These are phyloP conservation scores for Lypha dubia DNA, from an alignment of 2,888 invertebrate species.

Conservation along the genomic window DNA sequence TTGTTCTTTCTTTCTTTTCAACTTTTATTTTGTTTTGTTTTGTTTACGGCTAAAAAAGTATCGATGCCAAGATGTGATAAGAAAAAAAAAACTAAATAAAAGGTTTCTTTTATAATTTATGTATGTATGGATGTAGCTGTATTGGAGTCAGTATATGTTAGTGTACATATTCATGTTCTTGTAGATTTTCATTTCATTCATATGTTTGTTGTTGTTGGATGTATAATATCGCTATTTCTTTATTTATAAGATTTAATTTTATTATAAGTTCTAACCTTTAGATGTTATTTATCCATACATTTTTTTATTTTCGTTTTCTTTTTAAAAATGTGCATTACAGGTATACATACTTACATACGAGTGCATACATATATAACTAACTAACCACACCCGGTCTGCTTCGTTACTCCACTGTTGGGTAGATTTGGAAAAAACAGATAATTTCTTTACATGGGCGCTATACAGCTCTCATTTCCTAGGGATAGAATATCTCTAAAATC, in stretches of 20 bases:
- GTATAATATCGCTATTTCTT: background rate
- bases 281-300: constrained; percentile 38
- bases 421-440: no score
- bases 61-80: constrained; percentile 68
- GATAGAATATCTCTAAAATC: no score
- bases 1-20: constrained; percentile 55
- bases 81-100: constrained; percentile 36
- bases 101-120: constrained; percentile 60
- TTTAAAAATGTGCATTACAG: constrained; percentile 48
- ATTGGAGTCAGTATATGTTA: background rate
- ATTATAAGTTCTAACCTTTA: constrained; percentile 42
- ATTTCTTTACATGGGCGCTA: no score
- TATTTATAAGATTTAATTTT: constrained; percentile 11
- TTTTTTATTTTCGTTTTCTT: constrained; percentile 21
- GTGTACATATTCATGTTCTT: constrained; percentile 1
- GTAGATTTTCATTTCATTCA: constrained; percentile 57
- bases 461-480: no score
- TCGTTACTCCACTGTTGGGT: no score
- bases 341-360: no score
- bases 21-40: constrained; percentile 58
- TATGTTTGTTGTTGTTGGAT: constrained; percentile 35
- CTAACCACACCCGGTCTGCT: no score
- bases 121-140: background rate
- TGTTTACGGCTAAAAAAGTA: constrained; percentile 66
- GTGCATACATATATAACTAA: no score